These are phyloP conservation scores for Pseudonaja textilis DNA, from an alignment of 2,113 vertebrate species.

Conservation along the genomic window DNA sequence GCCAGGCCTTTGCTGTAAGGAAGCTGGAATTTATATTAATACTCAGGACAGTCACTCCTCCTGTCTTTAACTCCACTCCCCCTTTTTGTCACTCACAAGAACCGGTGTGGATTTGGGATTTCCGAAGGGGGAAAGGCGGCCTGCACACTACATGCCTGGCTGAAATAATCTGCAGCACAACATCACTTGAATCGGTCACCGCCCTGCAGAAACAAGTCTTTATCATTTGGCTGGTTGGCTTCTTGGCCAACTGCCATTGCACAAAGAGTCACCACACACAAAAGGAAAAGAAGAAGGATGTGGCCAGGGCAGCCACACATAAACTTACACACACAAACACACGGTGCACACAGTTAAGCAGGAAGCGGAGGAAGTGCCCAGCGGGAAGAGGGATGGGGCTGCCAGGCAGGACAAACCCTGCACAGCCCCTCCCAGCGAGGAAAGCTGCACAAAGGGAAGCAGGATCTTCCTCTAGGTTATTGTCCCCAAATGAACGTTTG, in stretches of 20 bases:
- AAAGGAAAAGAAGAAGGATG: not conserved
- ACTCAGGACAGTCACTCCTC: not conserved
- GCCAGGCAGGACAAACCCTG: not conserved
- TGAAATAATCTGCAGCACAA: not conserved
- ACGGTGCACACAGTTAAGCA: not conserved
- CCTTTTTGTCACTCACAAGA: not conserved
- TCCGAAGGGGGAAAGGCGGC: not conserved
- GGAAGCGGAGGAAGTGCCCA: not conserved
- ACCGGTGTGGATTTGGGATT: not conserved
- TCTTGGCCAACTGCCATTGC: not conserved
- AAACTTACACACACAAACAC: not conserved
- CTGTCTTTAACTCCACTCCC: not conserved
- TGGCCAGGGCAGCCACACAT: not conserved
- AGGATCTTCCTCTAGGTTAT: not conserved
- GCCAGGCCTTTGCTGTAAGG: not conserved
- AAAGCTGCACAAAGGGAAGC: not conserved
- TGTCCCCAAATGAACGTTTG: not conserved
- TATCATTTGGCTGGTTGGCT: not conserved
- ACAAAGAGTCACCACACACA: not conserved
- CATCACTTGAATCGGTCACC: not conserved
- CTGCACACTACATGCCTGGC: not conserved
- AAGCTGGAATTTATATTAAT: not conserved
- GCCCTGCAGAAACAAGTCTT: not conserved
- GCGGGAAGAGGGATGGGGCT: not conserved
- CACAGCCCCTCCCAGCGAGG: not conserved